Conservation (phyloP, 2,113 vertebrate species). For the Vidua macroura region DNA sequence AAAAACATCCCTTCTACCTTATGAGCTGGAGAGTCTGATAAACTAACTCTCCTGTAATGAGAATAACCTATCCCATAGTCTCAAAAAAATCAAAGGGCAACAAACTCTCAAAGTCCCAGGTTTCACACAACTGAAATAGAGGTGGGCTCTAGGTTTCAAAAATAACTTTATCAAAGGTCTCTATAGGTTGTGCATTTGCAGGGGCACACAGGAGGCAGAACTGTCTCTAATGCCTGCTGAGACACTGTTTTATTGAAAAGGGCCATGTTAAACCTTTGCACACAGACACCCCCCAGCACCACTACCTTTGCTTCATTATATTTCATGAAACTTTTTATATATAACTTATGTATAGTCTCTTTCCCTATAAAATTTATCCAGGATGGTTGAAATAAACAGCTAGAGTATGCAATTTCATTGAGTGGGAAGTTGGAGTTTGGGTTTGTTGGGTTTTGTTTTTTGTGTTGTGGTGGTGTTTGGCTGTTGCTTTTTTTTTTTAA, state of each 20-base stretch:
- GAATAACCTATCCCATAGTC: not conserved
- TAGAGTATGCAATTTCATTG: not conserved
- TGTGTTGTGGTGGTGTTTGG: not conserved
- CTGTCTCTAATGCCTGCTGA: not conserved
- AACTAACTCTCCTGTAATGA: not conserved
- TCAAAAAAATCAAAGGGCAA: not conserved
- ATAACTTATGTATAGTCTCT: not conserved
- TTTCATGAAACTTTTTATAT: not conserved
- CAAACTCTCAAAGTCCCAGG: not conserved
- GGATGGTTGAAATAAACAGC: not conserved
- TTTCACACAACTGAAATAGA: not conserved
- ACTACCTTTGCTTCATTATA: not conserved
- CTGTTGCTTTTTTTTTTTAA: not conserved
- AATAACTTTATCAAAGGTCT: not conserved
- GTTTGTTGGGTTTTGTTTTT: not conserved
- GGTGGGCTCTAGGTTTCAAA: not conserved
- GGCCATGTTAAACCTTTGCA: not conserved
- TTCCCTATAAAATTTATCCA: not conserved
- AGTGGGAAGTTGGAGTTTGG: not conserved
- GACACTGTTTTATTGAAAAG: not conserved
- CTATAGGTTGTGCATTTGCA: not conserved
- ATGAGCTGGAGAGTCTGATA: not conserved
- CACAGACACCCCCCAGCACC: not conserved
- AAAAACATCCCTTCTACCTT: not conserved
- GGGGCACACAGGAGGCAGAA: not conserved